These are phyloP conservation scores for Jacana jacana DNA, from an alignment of 2,113 vertebrate genomes.

Conservation along the genomic window DNA sequence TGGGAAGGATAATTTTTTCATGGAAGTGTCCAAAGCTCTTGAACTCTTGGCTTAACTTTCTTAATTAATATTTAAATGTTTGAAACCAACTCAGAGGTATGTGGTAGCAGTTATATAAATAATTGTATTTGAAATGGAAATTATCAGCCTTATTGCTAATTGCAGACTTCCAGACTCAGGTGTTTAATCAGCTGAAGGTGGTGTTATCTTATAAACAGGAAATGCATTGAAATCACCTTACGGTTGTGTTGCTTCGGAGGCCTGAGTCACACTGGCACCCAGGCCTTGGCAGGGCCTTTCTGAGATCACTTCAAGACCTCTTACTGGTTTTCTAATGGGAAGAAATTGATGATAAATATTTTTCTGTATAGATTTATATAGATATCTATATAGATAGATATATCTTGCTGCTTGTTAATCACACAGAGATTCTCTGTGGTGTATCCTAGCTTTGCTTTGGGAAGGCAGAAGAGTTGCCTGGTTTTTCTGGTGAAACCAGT, in stretches of 20 bases:
- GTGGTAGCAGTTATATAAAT: not conserved
- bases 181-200: not conserved
- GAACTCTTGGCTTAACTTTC: not conserved
- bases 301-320: not conserved
- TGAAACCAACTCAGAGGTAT: not conserved
- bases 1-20: not conserved
- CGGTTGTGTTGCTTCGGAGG: not conserved
- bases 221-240: not conserved
- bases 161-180: not conserved
- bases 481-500: slow-evolving; percentile 55
- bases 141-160: not conserved
- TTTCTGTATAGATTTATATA: not conserved
- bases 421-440: not conserved
- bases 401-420: not conserved
- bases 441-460: not conserved
- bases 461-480: not conserved
- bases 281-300: not conserved
- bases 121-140: not conserved
- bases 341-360: not conserved
- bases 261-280: not conserved
- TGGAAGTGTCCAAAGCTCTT: not conserved
- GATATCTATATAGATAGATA: not conserved
- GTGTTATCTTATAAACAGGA: slow-evolving; percentile 29
- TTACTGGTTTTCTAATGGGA: not conserved
- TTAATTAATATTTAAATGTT: not conserved